phyloP scores from a whole-genome alignment of 2,888 invertebrate species.

The Didymodactylos carnosus region DNA sequence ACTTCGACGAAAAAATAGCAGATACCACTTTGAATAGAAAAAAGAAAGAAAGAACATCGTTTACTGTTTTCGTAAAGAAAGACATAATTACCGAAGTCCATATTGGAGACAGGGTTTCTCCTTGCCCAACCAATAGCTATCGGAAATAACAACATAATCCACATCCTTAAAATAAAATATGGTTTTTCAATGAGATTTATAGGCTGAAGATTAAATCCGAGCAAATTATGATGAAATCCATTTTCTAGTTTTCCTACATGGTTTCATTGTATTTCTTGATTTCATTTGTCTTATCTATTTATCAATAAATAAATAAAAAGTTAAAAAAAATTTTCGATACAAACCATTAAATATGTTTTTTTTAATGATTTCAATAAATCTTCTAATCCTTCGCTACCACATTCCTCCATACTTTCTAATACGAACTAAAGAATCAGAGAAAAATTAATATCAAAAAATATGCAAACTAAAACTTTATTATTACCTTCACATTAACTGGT shows the following conservation, averaged over 20 bases:
- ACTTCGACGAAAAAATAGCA: slow-evolving; percentile 74
- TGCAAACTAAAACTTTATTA: not conserved
- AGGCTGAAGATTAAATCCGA: not conserved
- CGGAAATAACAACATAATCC: slow-evolving; percentile 88
- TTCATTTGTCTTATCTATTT: too few relatives aligned
- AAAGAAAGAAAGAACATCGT: too few relatives aligned
- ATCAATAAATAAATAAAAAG: too few relatives aligned
- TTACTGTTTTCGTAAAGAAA: too few relatives aligned
- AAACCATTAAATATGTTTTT: slow-evolving; percentile 52
- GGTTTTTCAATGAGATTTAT: not conserved
- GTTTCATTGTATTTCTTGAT: too few relatives aligned
- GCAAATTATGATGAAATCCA: too few relatives aligned
- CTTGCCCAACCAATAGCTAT: slow-evolving; percentile 94
- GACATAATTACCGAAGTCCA: slow-evolving; percentile 48
- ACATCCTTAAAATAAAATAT: slow-evolving; percentile 36
- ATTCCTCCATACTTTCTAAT: slow-evolving; percentile 96
- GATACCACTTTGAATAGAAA: slow-evolving; percentile 47
- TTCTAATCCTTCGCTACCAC: slow-evolving; percentile 83
- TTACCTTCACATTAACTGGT: slow-evolving; percentile 45
- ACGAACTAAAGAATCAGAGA: slow-evolving; percentile 45
- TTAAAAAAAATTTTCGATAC: too few relatives aligned
- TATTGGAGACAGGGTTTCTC: slow-evolving; percentile 92
- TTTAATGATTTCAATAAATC: slow-evolving; percentile 52
- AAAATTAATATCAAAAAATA: not conserved
- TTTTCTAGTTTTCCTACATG: too few relatives aligned